Base-by-base conservation (phyloP, 2,113 vertebrate species). In the Oryzias curvinotus region DNA sequence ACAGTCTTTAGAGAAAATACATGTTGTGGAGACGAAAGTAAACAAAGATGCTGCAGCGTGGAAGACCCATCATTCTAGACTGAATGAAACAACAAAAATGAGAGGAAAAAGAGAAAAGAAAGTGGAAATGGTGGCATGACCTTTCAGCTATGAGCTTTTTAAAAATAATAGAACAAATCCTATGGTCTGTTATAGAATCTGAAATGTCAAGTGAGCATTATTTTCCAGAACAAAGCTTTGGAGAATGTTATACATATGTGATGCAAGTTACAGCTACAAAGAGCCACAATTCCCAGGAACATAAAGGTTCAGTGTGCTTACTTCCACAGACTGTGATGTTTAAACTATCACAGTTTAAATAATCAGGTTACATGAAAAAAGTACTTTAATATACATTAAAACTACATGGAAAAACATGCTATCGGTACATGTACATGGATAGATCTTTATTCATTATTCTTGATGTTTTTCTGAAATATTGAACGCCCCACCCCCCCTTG, bases 61-160 rank as follows among this genome's bases (percentile, higher is more conserved):
- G 81, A 85, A 84, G 81, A 84, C 63, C 63, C 61, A 86, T 89
- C 83, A 88, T 72, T 21, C 52, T 8, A 61, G 44, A 79, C 52
- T 70, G 70, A 52, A 73, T 67, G 67, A 81, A 78, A 75, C 61
- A 53, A 68, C 51, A 18, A 63, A 80, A 77, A 74, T 62, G 52
- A 71, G 57, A 30, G 36, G 62, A 47, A 23, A 62, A 13, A 68
- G 65, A 60, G 75, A 66, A 77, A 75, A 62, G 16, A 57, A 52
- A 62, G 43, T 80, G 60, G 65, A 75, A 50, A 77, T 63, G 55
- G 53, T 50, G 0, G 23, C 16, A 16, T 71, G 80, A 81, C 80
- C 78, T 88, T 87, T 81, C 46, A 58, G 72, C 72, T 67, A 55
- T 41, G 44, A 54, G 65, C 56, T 80, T 73, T 75, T 54, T 56